Conservation (phyloP, 1,140 invertebrate species). For the Dreissena rostriformis region DNA sequence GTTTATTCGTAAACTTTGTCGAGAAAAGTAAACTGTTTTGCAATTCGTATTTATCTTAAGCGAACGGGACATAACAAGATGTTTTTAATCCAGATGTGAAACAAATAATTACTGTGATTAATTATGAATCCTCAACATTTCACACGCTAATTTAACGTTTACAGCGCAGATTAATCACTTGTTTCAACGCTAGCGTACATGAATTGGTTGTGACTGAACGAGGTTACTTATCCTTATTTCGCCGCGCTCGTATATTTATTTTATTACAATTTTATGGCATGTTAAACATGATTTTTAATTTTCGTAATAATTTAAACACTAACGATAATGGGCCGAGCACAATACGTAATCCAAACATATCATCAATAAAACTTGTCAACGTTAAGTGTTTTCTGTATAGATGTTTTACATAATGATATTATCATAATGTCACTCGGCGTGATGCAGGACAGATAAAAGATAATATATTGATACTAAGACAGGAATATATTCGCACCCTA, state of each 20-base stretch:
- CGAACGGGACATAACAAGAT: too few species aligned
- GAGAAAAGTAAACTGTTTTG: too few species aligned
- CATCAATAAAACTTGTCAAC: constrained; percentile 49
- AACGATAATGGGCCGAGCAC: constrained; percentile 39
- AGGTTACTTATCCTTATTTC: too few species aligned
- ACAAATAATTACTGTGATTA: neutral
- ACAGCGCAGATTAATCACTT: neutral
- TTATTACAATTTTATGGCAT: constrained; percentile 51
- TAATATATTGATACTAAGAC: constrained; percentile 48
- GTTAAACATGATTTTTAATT: constrained; percentile 44
- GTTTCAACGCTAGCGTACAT: too few species aligned
- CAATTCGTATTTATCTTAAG: too few species aligned
- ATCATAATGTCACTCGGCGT: constrained; percentile 8
- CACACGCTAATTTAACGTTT: neutral
- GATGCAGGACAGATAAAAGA: constrained; percentile 39
- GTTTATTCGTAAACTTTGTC: too few species aligned
- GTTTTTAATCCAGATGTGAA: neutral
- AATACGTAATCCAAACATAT: constrained; percentile 25
- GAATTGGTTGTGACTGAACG: too few species aligned
- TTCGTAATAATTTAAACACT: constrained; percentile 28
- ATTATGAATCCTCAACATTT: neutral
- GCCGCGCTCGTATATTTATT: constrained; percentile 15
- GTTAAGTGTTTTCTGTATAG: constrained; percentile 34
- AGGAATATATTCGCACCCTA: constrained; percentile 27
- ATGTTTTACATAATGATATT: constrained; percentile 39